These are phyloP conservation scores for Scortum barcoo DNA, from an alignment of 2,113 vertebrate genomes.

Conservation along the genomic window DNA sequence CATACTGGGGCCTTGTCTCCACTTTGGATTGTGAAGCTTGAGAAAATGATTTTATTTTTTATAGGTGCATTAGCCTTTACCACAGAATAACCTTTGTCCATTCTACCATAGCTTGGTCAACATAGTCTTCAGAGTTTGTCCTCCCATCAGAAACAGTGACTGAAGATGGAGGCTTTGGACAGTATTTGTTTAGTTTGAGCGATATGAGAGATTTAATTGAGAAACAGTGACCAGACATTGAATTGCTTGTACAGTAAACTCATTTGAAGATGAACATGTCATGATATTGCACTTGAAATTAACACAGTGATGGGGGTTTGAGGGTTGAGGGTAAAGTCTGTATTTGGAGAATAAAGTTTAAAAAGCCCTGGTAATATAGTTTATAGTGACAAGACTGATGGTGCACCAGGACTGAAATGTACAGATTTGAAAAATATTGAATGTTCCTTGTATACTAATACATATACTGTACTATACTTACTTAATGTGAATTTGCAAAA, in stretches of 20 bases:
- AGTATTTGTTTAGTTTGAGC: constrained; percentile 53
- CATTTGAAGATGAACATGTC: constrained; percentile 42
- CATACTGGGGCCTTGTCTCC: not conserved
- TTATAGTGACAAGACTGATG: constrained; percentile 34
- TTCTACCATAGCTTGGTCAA: constrained; percentile 4
- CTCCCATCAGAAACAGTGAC: constrained; percentile 23
- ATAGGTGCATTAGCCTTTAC: not conserved
- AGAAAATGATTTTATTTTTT: not conserved
- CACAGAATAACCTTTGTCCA: not conserved
- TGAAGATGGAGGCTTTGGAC: constrained; percentile 25
- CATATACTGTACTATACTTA: constrained; percentile 80
- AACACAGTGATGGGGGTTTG: constrained; percentile 28
- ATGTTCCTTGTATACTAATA: constrained; percentile 80
- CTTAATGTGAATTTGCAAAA: constrained; percentile 79
- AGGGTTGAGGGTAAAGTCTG: not conserved
- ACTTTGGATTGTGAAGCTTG: not conserved
- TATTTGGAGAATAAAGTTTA: constrained; percentile 9
- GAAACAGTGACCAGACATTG: not conserved
- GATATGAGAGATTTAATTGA: constrained; percentile 4
- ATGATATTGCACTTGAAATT: constrained; percentile 53
- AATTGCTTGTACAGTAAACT: constrained; percentile 43
- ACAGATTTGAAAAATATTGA: constrained; percentile 68
- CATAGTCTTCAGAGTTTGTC: constrained; percentile 11
- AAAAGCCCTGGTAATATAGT: constrained; percentile 45
- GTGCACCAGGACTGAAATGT: constrained; percentile 63